phyloP scores from a whole-genome alignment of 1,140 invertebrate species.

The Bursaphelenchus mucronatus region DNA sequence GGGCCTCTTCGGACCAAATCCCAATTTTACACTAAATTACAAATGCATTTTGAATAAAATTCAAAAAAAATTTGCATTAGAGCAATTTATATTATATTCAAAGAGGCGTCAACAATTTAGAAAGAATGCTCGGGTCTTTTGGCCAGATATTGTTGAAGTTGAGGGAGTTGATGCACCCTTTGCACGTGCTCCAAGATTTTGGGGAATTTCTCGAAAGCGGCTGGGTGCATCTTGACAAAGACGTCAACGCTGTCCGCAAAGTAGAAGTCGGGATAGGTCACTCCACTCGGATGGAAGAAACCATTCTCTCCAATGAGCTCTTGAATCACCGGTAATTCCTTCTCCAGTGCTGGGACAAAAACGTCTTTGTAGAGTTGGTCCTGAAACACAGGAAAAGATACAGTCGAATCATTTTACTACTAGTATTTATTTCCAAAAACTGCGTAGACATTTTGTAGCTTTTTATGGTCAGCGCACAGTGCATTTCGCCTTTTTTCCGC shows the following conservation, averaged over 20 bases:
- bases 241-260: neutral
- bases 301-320: neutral
- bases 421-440: too few relatives aligned
- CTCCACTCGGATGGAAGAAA: neutral
- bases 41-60: too few relatives aligned
- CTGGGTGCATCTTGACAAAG: conserved; percentile 2
- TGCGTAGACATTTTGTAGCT: too few relatives aligned
- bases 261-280: conserved; percentile 10
- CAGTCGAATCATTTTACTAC: too few relatives aligned
- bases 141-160: neutral
- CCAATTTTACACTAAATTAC: too few relatives aligned
- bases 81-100: too few relatives aligned
- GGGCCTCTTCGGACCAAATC: too few relatives aligned
- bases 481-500: too few relatives aligned
- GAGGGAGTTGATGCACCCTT: neutral
- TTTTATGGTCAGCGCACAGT: too few relatives aligned
- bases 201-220: neutral
- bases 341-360: neutral
- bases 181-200: neutral
- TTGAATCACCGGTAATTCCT: neutral
- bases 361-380: neutral
- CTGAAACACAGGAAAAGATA: neutral
- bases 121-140: too few relatives aligned
- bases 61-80: too few relatives aligned
- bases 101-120: too few relatives aligned